Base-by-base conservation (phyloP, 2,797 vertebrate genomes). In the Taeniopygia guttata region DNA sequence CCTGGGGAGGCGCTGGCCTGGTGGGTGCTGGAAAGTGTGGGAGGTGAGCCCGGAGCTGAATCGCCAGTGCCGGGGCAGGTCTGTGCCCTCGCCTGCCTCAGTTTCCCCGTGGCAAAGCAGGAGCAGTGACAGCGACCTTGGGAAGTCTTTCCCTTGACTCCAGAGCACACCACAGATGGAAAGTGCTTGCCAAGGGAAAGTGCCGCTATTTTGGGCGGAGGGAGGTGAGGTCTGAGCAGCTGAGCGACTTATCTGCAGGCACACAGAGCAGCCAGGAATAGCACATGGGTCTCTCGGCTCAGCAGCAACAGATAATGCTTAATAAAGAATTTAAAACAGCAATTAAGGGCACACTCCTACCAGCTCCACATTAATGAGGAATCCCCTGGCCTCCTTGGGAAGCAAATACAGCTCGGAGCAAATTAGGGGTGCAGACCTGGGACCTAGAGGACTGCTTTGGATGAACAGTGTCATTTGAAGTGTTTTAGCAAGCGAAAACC, bases 271-370 rank as follows among this genome's bases (percentile, higher is more conserved):
- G 89, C 89, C 86, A 72, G 89, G 75, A 95, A 87, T 36, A 95
- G 94, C 66, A 42, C 84, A 5, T 0, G 40, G 86, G 42, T 36
- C 93, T 95, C 81, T 77, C 2, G 5, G 76, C 93, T 84, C 91
- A 48, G 49, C 36, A 0, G 63, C 43, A 92, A 48, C 82, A 75
- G 86, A 95, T 94, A 95, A 89, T 83, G 62, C 89, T 89, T 94
- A 92, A 93, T 91, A 93, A 94, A 93, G 93, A 60, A 83, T 89
- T 87, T 85, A 85, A 94, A 78, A 29, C 55, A 15, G 55, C 91
- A 92, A 93, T 89, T 94, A 95, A 89, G 76, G 75, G 76, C 1
- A 0, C 25, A 6, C 66, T 94, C 90, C 42, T 66, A 51, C 55
- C 60, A 38, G 4, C 49, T 86, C 77, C 16, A 64, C 45, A 10